phyloP scores from a whole-genome alignment of 1,140 invertebrate genomes.

The Anthonomus grandis region DNA sequence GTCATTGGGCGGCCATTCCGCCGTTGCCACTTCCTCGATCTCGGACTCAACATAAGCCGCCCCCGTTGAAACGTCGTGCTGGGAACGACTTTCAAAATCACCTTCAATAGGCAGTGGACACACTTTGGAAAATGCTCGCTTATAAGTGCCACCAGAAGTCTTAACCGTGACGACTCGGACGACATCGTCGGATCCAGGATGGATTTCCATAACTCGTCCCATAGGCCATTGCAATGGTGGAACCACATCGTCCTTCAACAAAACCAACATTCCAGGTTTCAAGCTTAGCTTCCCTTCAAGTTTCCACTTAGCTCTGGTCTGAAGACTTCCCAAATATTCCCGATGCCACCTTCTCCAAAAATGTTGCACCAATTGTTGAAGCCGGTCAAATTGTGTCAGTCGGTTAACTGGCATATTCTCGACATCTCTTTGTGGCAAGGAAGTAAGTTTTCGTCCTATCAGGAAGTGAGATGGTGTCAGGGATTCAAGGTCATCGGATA shows the following conservation, averaged over 20 bases:
- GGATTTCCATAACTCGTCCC: conserved; percentile 39
- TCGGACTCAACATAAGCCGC: conserved; percentile 3
- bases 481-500: conserved; percentile 31
- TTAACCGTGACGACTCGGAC: conserved; percentile 43
- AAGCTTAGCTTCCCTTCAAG: not conserved
- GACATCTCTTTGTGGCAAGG: conserved; percentile 40
- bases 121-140: conserved; percentile 12
- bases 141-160: conserved; percentile 28
- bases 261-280: conserved; percentile 24
- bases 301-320: conserved; percentile 29
- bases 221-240: conserved; percentile 35
- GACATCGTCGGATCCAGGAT: conserved; percentile 41
- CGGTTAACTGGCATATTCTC: conserved; percentile 18
- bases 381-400: conserved; percentile 28
- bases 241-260: conserved; percentile 29
- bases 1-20: too few species aligned
- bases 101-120: conserved; percentile 13
- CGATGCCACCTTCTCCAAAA: conserved; percentile 36
- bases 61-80: conserved; percentile 5
- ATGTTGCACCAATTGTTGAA: conserved; percentile 33
- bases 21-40: not conserved
- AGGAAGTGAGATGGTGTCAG: conserved; percentile 46
- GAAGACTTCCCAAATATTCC: conserved; percentile 35
- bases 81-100: conserved; percentile 5
- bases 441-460: conserved; percentile 34